Evolutionary conservation across 2,797 vertebrate genomes (phyloP), one percentile per base, ranked within the genome.

Genomic region (Cyclopterus lumpus): DNA sequence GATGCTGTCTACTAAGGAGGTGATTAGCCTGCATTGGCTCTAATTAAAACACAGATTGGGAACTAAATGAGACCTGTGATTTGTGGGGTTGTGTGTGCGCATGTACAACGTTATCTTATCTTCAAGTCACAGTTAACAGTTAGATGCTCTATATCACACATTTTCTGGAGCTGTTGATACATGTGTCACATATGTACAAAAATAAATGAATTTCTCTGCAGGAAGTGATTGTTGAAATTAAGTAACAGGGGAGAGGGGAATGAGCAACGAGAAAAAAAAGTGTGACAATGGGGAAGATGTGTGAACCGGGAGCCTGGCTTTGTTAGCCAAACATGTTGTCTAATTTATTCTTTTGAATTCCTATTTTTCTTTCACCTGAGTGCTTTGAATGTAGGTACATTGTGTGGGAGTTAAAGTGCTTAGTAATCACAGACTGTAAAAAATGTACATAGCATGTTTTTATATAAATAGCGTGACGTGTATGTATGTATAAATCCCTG

Each of bases 41-140:
- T 93, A 93, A 94, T 94, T 92, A 92, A 91, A 92, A 93, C 86
- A 86, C 79, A 88, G 88, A 93, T 89, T 89, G 75, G 78, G 84
- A 90, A 86, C 88, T 87, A 89, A 92, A 92, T 91, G 88, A 92
- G 90, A 91, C 88, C 88, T 91, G 85, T 88, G 88, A 90, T 93
- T 86, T 89, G 89, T 87, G 88, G 64, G 80, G 68, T 61, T 69
- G 67, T 66, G 69, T 40, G 51, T 59, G 18, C 9, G 3, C 16
- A 10, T 48, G 38, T 48, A 61, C 63, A 55, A 38, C 24, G 14
- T 11, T 60, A 42, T 80, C 42, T 68, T 58, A 36, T 36, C 34
- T 54, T 34, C 11, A 40, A 67, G 62, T 80, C 58, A 48, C 36
- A 55, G 60, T 79, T 65, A 69, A 70, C 36, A 74, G 76, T 54